Evolutionary conservation across 2,797 vertebrate species (phyloP).

Genomic region (Acanthiza pusilla): DNA sequence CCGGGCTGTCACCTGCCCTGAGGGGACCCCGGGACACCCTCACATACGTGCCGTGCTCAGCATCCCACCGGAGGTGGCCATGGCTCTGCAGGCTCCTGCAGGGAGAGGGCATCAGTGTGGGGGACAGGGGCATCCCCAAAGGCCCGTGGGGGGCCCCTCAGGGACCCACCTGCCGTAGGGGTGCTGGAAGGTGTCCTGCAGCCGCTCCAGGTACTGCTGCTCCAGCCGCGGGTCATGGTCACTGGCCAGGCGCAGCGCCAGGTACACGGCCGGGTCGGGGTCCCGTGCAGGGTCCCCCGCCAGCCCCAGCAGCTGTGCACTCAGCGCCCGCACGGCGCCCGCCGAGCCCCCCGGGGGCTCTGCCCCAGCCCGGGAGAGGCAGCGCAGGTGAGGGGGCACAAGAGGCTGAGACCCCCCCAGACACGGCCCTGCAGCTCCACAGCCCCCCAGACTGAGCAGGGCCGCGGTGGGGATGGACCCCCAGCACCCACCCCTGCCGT

Average conservation of each 20-base stretch:
- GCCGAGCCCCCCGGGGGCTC: background rate
- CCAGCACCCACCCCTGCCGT: rapidly evolving
- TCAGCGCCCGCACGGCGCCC: slow-evolving; percentile 21
- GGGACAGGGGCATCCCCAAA: background rate
- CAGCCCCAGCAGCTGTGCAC: slow-evolving; percentile 78
- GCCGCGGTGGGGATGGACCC: rapidly evolving
- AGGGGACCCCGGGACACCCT: background rate
- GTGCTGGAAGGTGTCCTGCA: slow-evolving; percentile 74
- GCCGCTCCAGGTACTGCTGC: slow-evolving; percentile 71
- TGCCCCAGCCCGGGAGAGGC: background rate
- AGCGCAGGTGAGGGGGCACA: background rate
- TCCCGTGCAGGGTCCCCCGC: slow-evolving; percentile 42
- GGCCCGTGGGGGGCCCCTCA: rapidly evolving
- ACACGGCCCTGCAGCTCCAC: background rate
- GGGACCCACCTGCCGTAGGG: slow-evolving; percentile 75
- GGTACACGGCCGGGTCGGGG: slow-evolving; percentile 85
- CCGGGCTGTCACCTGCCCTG: background rate
- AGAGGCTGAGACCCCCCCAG: rapidly evolving
- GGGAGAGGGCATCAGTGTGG: rapidly evolving
- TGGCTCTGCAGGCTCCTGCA: background rate
- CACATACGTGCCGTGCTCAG: background rate
- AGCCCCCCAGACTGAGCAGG: background rate
- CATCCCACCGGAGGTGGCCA: rapidly evolving
- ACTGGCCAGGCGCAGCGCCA: slow-evolving; percentile 85
- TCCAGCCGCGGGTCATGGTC: slow-evolving; percentile 77